Evolutionary conservation across 1,140 invertebrate genomes (phyloP).

Genomic region (Lanistes nyassanus): DNA sequence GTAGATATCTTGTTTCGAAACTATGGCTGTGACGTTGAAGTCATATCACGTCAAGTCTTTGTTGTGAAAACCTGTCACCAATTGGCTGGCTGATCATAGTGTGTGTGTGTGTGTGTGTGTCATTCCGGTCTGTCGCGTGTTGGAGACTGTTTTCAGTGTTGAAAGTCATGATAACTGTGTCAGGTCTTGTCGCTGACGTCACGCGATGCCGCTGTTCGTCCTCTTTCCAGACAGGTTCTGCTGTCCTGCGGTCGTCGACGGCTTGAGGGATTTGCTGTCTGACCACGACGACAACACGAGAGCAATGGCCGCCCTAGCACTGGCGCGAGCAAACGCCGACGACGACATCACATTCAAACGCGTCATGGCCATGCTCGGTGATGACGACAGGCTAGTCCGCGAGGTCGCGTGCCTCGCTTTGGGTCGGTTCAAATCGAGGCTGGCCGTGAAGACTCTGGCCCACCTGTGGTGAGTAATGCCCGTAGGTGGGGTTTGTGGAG

Average conservation of each 20-base stretch:
- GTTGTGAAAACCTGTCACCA: neutral
- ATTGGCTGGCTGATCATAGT: neutral
- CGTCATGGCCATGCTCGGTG: constrained; percentile 46
- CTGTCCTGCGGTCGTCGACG: constrained; percentile 50
- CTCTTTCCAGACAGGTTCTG: constrained; percentile 45
- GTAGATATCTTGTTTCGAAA: neutral
- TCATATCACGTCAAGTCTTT: neutral
- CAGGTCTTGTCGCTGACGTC: neutral
- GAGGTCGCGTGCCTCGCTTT: constrained; percentile 56
- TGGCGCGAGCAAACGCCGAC: constrained; percentile 45
- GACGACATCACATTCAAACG: constrained; percentile 37
- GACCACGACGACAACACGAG: constrained; percentile 49
- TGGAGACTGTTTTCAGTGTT: neutral
- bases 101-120: neutral
- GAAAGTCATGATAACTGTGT: no score
- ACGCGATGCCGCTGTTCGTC: no score
- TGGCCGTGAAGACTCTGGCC: constrained; percentile 49
- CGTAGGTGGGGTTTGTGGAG: no score
- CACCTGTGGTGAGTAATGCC: constrained; percentile 50
- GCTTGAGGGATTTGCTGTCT: constrained; percentile 46
- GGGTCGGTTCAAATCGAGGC: constrained; percentile 47
- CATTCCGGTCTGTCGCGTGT: neutral
- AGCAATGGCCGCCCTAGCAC: constrained; percentile 50
- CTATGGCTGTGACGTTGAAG: neutral
- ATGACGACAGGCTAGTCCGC: constrained; percentile 54